Evolutionary conservation across 2,888 invertebrate genomes (phyloP).

Genomic region (Conchocele bisecta): DNA sequence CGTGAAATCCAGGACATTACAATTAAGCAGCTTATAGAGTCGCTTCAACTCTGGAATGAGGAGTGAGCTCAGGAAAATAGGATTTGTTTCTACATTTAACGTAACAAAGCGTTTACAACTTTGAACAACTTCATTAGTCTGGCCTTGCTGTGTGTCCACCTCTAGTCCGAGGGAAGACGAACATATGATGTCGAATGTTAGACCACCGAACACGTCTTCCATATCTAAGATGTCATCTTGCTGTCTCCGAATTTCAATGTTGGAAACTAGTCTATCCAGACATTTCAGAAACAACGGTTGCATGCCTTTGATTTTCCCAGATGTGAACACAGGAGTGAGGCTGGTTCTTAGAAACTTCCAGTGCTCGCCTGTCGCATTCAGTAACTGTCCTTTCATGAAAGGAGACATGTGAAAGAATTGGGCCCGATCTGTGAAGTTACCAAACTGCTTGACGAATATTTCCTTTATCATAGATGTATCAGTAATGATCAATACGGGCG

Average conservation of each 20-base stretch:
- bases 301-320: slow-evolving; percentile 53
- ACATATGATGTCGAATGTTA: slow-evolving; percentile 64
- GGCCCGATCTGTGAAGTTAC: slow-evolving; percentile 41
- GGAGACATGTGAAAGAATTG: slow-evolving; percentile 32
- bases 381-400: slow-evolving; percentile 38
- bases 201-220: slow-evolving; percentile 44
- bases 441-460: slow-evolving; percentile 56
- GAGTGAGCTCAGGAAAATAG: slow-evolving; percentile 28
- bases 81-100: slow-evolving; percentile 41
- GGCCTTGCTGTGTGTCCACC: slow-evolving; percentile 46
- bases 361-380: slow-evolving; percentile 34
- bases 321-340: slow-evolving; percentile 43
- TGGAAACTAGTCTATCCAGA: slow-evolving; percentile 18
- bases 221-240: slow-evolving; percentile 17
- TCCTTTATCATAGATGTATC: slow-evolving; percentile 61
- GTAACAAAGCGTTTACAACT: too few species aligned
- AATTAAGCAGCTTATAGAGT: slow-evolving; percentile 29
- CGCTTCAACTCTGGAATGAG: slow-evolving; percentile 47
- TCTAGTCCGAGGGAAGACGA: slow-evolving; percentile 63
- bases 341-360: slow-evolving; percentile 51
- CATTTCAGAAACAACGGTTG: slow-evolving; percentile 29
- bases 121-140: slow-evolving; percentile 49
- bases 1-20: slow-evolving; percentile 43
- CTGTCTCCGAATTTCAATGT: slow-evolving; percentile 10
- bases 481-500: slow-evolving; percentile 46